Conservation (phyloP, 2,797 vertebrate species). For the Propithecus perrieri region DNA sequence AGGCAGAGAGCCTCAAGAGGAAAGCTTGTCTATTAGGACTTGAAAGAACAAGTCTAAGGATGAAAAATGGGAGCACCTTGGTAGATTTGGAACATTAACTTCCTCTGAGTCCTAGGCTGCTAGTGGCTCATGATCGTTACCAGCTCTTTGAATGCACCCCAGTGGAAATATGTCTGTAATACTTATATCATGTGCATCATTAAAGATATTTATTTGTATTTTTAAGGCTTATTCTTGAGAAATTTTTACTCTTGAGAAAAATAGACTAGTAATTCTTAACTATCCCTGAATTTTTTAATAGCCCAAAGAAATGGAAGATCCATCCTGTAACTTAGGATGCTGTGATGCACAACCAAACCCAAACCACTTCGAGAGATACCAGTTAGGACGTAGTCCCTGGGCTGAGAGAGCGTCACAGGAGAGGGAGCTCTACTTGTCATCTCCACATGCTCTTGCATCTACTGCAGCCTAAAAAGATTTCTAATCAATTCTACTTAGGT, state of each 20-base stretch:
- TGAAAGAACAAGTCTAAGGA: conserved; percentile 1
- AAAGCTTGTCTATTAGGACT: not conserved
- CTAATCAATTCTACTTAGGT: not conserved
- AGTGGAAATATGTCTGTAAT: not conserved
- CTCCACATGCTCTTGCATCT: not conserved
- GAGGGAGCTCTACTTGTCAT: not conserved
- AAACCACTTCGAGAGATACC: not conserved
- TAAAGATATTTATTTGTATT: conserved; percentile 2
- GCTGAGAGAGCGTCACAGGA: not conserved
- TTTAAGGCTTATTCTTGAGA: conserved; percentile 14
- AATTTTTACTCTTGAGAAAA: conserved; percentile 1
- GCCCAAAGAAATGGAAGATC: not conserved
- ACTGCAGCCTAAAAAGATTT: not conserved
- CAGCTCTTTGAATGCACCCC: not conserved
- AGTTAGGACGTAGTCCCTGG: not conserved
- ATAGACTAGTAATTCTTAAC: not conserved
- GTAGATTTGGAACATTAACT: not conserved
- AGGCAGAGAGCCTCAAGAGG: not conserved
- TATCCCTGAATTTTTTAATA: not conserved
- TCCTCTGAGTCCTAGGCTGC: not conserved
- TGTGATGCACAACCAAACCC: not conserved
- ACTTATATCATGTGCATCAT: not conserved
- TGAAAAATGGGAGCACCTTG: not conserved
- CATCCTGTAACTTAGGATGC: not conserved
- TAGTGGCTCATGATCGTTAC: not conserved